These are phyloP conservation scores for Palloptera scutellata DNA, from an alignment of 2,888 invertebrate species.

Conservation along the genomic window DNA sequence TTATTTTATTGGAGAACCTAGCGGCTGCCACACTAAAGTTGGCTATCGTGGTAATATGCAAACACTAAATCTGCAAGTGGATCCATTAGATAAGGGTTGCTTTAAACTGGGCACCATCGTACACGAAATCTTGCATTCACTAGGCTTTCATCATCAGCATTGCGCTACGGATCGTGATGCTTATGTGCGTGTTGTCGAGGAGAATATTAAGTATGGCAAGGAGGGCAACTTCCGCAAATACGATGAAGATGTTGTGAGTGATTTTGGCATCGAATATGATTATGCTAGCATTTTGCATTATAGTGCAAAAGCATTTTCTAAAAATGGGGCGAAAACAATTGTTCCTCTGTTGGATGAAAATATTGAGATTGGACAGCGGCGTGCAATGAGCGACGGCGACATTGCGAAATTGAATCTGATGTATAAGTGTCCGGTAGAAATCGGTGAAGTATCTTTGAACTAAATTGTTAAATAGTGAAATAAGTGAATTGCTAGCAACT, in stretches of 20 bases:
- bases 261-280: constrained; percentile 75
- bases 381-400: constrained; percentile 43
- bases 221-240: constrained; percentile 75
- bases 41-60: constrained; percentile 67
- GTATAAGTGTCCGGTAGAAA: constrained; percentile 40
- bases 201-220: constrained; percentile 66
- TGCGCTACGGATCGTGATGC: constrained; percentile 77
- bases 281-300: constrained; percentile 83
- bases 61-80: constrained; percentile 46
- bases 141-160: constrained; percentile 83
- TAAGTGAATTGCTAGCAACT: too few relatives aligned
- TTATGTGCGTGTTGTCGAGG: constrained; percentile 68
- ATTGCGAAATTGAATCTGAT: constrained; percentile 37
- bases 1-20: constrained; percentile 34
- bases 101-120: constrained; percentile 67
- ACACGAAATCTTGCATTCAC: constrained; percentile 80
- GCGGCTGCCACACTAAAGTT: constrained; percentile 80
- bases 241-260: constrained; percentile 65
- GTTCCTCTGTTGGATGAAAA: constrained; percentile 60
- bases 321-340: constrained; percentile 75
- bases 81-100: constrained; percentile 49
- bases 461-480: too few relatives aligned
- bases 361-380: constrained; percentile 48
- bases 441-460: too few relatives aligned
- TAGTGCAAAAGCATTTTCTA: constrained; percentile 74